These are phyloP conservation scores for Desoria tigrina DNA, from an alignment of 2,888 invertebrate genomes.

Conservation along the genomic window DNA sequence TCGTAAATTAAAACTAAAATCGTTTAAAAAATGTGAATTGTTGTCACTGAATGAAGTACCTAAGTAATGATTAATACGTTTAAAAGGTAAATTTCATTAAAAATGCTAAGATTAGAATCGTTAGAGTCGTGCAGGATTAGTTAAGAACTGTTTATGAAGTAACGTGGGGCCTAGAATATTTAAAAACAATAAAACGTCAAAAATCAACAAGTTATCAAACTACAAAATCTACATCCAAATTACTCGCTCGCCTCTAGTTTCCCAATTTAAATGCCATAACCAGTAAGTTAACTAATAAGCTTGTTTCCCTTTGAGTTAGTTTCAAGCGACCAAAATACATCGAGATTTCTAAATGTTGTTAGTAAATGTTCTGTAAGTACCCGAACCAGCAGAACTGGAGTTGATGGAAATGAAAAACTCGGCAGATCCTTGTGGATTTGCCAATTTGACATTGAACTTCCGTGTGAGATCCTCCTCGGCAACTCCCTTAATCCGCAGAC, in stretches of 20 bases:
- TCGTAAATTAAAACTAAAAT: too few relatives aligned
- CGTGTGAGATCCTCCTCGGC: constrained; percentile 49
- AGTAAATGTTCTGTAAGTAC: constrained; percentile 41
- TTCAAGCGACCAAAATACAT: not conserved
- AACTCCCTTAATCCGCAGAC: constrained; percentile 42
- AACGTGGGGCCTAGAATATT: too few relatives aligned
- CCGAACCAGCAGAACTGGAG: constrained; percentile 44
- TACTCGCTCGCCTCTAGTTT: not conserved
- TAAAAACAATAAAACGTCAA: too few relatives aligned
- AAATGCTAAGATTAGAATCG: too few relatives aligned
- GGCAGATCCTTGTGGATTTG: constrained; percentile 40
- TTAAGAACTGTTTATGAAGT: too few relatives aligned
- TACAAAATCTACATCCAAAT: not conserved
- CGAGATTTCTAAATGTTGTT: constrained; percentile 23
- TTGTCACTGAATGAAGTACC: not conserved
- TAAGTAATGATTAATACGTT: too few relatives aligned
- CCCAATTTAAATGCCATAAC: not conserved
- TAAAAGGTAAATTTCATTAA: too few relatives aligned
- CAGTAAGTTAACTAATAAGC: too few relatives aligned
- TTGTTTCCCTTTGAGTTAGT: not conserved
- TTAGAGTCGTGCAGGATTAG: too few relatives aligned
- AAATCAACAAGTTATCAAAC: too few relatives aligned
- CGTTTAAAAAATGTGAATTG: not conserved
- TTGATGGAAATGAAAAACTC: constrained; percentile 42
- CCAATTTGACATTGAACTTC: constrained; percentile 36